Evolutionary conservation across 1,140 invertebrate species (phyloP).

Genomic region (Bombus pyrosoma): DNA sequence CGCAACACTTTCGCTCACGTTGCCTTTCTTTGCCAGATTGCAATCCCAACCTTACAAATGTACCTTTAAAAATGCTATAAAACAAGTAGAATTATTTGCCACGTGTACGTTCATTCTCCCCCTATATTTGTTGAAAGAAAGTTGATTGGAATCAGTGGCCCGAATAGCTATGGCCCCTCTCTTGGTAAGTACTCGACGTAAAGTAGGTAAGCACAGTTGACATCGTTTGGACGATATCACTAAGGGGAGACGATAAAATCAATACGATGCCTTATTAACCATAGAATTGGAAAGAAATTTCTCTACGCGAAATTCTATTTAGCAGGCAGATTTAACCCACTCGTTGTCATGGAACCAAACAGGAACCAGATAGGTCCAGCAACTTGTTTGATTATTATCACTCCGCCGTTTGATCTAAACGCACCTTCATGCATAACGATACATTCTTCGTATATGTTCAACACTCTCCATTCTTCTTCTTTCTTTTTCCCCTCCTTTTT

Average conservation of each 20-base stretch:
- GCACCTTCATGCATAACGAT: background rate
- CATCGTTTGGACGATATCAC: background rate
- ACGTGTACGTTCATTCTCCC: background rate
- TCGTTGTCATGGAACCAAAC: slow-evolving; percentile 25
- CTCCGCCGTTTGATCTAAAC: background rate
- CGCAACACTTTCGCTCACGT: background rate
- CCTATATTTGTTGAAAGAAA: background rate
- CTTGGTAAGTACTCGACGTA: background rate
- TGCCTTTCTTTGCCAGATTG: background rate
- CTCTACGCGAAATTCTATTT: background rate
- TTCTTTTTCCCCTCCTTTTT: background rate
- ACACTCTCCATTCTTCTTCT: background rate
- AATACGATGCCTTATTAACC: background rate
- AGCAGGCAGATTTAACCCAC: slow-evolving; percentile 10
- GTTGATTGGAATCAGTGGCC: slow-evolving; percentile 29
- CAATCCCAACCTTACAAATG: background rate
- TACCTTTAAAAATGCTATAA: background rate
- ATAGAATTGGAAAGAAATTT: background rate
- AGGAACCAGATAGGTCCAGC: too few species aligned
- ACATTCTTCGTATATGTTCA: background rate
- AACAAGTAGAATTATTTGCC: background rate
- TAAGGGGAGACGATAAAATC: background rate
- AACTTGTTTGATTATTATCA: too few species aligned
- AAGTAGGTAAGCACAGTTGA: slow-evolving; percentile 21
- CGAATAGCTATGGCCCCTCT: slow-evolving; percentile 4